Conservation (phyloP, 2,797 vertebrate genomes). For the Sebastes matsubarae region DNA sequence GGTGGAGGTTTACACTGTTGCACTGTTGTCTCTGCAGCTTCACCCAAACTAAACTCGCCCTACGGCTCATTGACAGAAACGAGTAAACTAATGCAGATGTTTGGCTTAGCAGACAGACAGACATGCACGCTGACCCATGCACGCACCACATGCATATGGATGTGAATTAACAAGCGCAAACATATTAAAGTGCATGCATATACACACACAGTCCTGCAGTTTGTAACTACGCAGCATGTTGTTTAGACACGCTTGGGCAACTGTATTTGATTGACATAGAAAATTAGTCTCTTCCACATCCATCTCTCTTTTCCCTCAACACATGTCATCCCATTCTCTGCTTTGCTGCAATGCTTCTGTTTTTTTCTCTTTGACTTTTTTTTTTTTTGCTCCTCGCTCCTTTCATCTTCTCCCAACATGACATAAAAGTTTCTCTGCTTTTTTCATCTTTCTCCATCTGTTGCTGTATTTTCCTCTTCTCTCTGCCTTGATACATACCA, state of each 20-base stretch:
- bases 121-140: neutral
- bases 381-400: neutral
- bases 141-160: neutral
- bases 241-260: constrained; percentile 37
- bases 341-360: neutral
- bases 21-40: neutral
- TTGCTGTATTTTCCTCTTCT: constrained; percentile 1
- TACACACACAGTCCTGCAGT: neutral
- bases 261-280: neutral
- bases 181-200: too few species aligned
- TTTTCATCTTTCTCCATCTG: constrained; percentile 23
- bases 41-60: neutral
- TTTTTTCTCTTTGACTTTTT: neutral
- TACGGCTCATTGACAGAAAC: neutral
- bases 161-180: constrained; percentile 6
- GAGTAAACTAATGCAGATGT: constrained; percentile 33
- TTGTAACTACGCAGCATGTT: constrained; percentile 43
- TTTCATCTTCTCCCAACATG: constrained; percentile 33
- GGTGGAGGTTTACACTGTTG: neutral
- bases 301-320: neutral
- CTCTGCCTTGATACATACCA: neutral
- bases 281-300: constrained; percentile 3
- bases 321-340: neutral
- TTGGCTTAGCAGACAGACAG: neutral
- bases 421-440: neutral